phyloP scores from a whole-genome alignment of 2,797 vertebrate species.

The Nyctibius grandis region DNA sequence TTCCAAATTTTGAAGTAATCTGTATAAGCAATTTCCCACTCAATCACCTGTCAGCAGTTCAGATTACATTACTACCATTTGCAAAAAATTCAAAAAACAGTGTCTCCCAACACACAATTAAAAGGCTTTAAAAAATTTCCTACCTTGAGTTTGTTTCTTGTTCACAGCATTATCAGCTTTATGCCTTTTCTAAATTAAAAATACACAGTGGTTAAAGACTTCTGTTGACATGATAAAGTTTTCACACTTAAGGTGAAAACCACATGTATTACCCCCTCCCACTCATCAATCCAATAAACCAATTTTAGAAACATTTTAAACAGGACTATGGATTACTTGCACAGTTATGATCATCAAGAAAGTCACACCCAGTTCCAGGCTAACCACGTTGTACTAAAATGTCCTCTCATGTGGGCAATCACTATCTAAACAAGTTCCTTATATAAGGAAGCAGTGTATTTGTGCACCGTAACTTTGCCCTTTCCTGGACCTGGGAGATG shows the following conservation, averaged over 20 bases:
- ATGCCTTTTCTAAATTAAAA: constrained; percentile 91
- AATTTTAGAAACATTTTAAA: background rate
- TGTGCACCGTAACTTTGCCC: background rate
- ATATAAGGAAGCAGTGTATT: background rate
- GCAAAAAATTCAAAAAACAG: background rate
- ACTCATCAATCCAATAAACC: background rate
- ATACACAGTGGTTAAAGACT: constrained; percentile 27
- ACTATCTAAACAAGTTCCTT: background rate
- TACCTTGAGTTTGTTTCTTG: constrained; percentile 99
- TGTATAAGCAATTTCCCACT: background rate
- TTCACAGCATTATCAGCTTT: constrained; percentile 95
- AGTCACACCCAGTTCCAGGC: background rate
- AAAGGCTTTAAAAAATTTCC: background rate
- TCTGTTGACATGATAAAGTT: background rate
- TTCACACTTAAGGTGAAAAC: background rate
- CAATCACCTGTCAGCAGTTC: background rate
- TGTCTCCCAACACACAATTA: background rate
- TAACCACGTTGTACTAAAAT: background rate
- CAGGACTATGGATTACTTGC: background rate
- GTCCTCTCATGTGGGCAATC: background rate
- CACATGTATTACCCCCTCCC: background rate
- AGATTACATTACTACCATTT: background rate
- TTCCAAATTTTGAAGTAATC: background rate
- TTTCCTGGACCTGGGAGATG: background rate
- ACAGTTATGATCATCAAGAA: background rate